Conservation (phyloP, 2,113 vertebrate genomes). For the Ivindomyrus marchei region DNA sequence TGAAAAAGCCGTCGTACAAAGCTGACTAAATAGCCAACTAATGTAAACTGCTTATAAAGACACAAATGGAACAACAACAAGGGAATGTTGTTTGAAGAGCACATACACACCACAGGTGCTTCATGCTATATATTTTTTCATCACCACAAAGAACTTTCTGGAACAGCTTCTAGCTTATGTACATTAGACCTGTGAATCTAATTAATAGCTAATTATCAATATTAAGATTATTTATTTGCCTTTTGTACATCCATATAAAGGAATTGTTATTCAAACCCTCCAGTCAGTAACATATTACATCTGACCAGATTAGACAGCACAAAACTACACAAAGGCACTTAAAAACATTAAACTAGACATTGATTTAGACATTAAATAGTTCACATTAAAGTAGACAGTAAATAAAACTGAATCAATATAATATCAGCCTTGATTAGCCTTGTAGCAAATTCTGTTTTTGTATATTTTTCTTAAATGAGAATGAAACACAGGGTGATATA, state of each 20-base stretch:
- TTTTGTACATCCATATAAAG: neutral
- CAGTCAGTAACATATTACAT: neutral
- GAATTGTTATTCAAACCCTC: neutral
- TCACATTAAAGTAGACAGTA: neutral
- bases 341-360: neutral
- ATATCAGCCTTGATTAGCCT: neutral
- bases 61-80: neutral
- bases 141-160: neutral
- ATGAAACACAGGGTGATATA: neutral
- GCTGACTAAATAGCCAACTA: neutral
- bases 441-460: neutral
- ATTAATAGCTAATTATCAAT: neutral
- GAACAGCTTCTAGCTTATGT: neutral
- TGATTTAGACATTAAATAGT: neutral
- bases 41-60: neutral
- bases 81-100: neutral
- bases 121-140: neutral
- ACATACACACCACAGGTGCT: neutral
- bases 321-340: neutral
- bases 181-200: neutral
- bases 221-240: neutral
- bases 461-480: neutral
- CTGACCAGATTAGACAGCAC: neutral
- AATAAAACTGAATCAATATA: neutral
- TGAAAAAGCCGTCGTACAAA: neutral